These are phyloP conservation scores for Hyperoplus lanceolatus DNA, from an alignment of 2,797 vertebrate species.

Conservation along the genomic window DNA sequence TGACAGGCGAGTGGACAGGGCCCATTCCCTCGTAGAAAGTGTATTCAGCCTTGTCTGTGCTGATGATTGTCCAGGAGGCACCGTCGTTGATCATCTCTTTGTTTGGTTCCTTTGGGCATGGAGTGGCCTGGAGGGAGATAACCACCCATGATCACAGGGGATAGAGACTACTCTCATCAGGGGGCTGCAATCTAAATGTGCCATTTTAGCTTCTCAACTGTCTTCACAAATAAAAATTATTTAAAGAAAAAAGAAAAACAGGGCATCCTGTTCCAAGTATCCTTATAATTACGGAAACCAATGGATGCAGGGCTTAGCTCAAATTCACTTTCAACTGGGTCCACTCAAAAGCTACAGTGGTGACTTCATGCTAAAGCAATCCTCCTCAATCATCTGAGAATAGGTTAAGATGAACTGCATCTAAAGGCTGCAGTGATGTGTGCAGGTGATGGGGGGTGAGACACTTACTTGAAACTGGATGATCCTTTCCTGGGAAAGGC, in stretches of 20 bases:
- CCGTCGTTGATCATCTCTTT: constrained; percentile 99
- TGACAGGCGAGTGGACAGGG: constrained; percentile 96
- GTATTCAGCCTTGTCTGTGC: constrained; percentile 99
- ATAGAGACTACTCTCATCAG: neutral
- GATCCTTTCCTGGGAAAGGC: constrained; percentile 99
- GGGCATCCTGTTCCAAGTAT: neutral
- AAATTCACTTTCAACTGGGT: neutral
- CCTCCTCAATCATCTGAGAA: constrained; percentile 3
- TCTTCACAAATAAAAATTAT: neutral
- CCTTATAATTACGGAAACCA: neutral
- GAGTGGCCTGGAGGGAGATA: constrained; percentile 90
- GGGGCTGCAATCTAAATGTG: neutral
- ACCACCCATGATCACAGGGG: neutral
- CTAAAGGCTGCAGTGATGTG: neutral
- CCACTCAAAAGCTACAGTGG: neutral
- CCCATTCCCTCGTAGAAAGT: constrained; percentile 99
- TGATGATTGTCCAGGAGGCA: constrained; percentile 99
- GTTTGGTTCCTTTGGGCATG: constrained; percentile 99
- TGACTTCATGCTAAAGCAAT: neutral
- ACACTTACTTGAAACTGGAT: constrained; percentile 98
- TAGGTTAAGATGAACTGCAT: neutral
- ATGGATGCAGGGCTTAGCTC: neutral
- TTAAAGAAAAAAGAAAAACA: neutral
- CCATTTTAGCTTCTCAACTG: neutral
- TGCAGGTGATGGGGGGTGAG: neutral